Percentiles rank a stretch among this genome's conserved stretches.
phyloP scores from a whole-genome alignment of 2,888 invertebrate genomes.

The Bibio marci region DNA sequence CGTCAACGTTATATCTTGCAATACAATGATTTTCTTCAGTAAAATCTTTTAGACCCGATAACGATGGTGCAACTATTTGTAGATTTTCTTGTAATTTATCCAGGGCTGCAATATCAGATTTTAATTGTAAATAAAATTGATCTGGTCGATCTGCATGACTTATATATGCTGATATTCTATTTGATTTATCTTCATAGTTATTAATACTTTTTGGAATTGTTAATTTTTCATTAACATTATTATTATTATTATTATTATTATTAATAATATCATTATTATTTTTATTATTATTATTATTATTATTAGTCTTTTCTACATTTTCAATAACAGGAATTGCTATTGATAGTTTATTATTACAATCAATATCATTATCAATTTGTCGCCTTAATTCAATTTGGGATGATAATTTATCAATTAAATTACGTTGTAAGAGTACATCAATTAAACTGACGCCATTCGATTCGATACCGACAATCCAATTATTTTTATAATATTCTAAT shows the following conservation, averaged over 20 bases:
- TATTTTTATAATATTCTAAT: constrained; percentile 18
- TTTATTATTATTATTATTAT: too few species aligned
- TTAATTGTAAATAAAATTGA: constrained; percentile 56
- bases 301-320: constrained; percentile 6
- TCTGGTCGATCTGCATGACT: constrained; percentile 60
- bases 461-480: constrained; percentile 19
- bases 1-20: constrained; percentile 68
- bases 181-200: neutral
- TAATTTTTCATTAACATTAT: too few species aligned
- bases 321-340: too few species aligned
- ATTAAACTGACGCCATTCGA: constrained; percentile 16
- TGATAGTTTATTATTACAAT: too few species aligned
- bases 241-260: too few species aligned
- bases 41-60: constrained; percentile 36
- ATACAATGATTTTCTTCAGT: constrained; percentile 46
- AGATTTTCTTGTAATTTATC: constrained; percentile 44
- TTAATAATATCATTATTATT: neutral
- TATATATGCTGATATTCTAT: constrained; percentile 34
- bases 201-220: neutral
- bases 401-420: constrained; percentile 5
- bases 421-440: constrained; percentile 17
- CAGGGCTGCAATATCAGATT: constrained; percentile 37
- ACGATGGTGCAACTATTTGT: constrained; percentile 36
- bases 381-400: constrained; percentile 18
- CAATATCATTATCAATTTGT: constrained; percentile 19